Evolutionary conservation across 2,888 invertebrate species (phyloP).

Genomic region (Colostygia pectinataria): DNA sequence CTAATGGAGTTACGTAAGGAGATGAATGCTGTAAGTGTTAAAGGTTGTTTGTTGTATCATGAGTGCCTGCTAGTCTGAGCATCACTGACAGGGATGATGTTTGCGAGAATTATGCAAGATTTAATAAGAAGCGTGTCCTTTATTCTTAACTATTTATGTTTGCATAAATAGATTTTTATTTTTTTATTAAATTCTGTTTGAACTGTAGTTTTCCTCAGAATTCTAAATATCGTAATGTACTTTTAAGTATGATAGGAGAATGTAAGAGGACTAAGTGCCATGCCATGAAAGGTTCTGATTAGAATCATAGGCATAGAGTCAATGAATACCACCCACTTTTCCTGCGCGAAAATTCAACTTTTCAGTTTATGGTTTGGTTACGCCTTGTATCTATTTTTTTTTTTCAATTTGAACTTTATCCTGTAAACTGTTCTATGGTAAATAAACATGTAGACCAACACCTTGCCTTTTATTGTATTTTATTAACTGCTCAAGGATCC

Average conservation of each 20-base stretch:
- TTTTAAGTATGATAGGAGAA: slow-evolving; percentile 79
- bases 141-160: slow-evolving; percentile 39
- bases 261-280: slow-evolving; percentile 81
- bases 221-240: slow-evolving; percentile 54
- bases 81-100: slow-evolving; percentile 80
- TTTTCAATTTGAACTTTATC: slow-evolving; percentile 61
- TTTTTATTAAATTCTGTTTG: slow-evolving; percentile 40
- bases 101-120: slow-evolving; percentile 81
- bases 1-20: slow-evolving; percentile 27
- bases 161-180: slow-evolving; percentile 34
- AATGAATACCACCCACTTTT: slow-evolving; percentile 82
- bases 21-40: slow-evolving; percentile 30
- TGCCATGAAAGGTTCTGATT: slow-evolving; percentile 82
- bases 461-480: slow-evolving; percentile 27
- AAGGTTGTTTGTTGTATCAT: slow-evolving; percentile 40
- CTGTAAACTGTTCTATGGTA: slow-evolving; percentile 77
- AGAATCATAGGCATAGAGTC: slow-evolving; percentile 81
- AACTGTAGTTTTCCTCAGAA: slow-evolving; percentile 47
- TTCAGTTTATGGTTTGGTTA: slow-evolving; percentile 62
- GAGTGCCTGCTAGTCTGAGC: slow-evolving; percentile 81
- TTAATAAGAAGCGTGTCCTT: slow-evolving; percentile 61
- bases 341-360: slow-evolving; percentile 66
- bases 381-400: slow-evolving; percentile 63
- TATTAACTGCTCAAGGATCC: too few species aligned
- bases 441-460: slow-evolving; percentile 70